A percentile compares a stretch with the other conserved stretches of the same genome.
phyloP scores from a whole-genome alignment of 2,888 invertebrate species.

The Temnothorax unifasciatus region DNA sequence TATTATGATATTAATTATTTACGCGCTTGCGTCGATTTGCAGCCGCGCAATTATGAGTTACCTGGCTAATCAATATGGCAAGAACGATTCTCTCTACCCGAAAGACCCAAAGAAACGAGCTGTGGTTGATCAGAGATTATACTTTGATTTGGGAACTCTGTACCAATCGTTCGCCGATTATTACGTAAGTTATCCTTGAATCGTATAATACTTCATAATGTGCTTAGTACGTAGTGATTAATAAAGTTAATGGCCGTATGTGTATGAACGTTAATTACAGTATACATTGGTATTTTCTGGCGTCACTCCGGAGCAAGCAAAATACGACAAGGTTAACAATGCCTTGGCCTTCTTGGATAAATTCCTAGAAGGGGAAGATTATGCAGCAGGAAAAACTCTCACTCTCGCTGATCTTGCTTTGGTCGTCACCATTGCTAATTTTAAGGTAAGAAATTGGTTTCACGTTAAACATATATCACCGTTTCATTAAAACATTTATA shows the following conservation, averaged over 20 bases:
- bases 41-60: constrained; percentile 91
- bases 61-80: constrained; percentile 89
- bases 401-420: constrained; percentile 93
- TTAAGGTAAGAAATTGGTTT: constrained; percentile 87
- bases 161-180: constrained; percentile 87
- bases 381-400: constrained; percentile 90
- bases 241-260: neutral
- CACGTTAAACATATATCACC: neutral
- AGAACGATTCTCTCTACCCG: constrained; percentile 89
- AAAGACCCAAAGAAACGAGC: constrained; percentile 89
- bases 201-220: neutral
- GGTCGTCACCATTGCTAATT: constrained; percentile 90
- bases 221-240: neutral
- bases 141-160: constrained; percentile 89
- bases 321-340: constrained; percentile 90
- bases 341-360: constrained; percentile 90
- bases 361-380: constrained; percentile 91
- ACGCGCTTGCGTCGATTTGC: constrained; percentile 50
- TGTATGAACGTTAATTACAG: constrained; percentile 31
- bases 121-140: constrained; percentile 89
- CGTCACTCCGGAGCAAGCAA: constrained; percentile 88
- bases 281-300: neutral
- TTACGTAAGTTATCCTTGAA: constrained; percentile 87
- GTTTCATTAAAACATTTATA: neutral
- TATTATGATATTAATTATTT: neutral